Conservation (phyloP, 2,797 vertebrate genomes). For the Loriculus beryllinus region DNA sequence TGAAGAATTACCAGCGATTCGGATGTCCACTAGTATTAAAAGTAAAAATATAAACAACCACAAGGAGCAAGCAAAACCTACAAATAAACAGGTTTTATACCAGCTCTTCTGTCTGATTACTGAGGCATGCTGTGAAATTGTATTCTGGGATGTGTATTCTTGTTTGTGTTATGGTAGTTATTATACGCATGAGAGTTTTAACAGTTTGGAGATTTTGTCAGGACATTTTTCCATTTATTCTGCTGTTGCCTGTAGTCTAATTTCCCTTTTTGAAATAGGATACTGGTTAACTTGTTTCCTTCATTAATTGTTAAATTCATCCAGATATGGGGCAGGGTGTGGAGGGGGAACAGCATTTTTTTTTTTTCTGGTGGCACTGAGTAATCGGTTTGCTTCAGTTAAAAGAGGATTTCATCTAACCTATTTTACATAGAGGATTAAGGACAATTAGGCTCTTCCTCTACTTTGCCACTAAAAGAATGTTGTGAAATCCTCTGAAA, state of each 20-base stretch:
- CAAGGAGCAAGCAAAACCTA: background rate
- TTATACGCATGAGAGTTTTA: background rate
- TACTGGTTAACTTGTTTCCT: background rate
- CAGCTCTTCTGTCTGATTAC: background rate
- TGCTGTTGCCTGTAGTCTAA: background rate
- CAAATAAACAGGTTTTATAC: background rate
- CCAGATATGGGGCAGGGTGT: background rate
- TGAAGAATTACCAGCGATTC: background rate
- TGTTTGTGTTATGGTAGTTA: background rate
- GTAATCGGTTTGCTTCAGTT: constrained; percentile 67
- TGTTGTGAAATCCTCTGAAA: constrained; percentile 59
- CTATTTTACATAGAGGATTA: constrained; percentile 79
- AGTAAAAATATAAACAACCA: background rate
- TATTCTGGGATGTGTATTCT: background rate
- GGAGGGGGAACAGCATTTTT: background rate
- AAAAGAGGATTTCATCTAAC: constrained; percentile 79
- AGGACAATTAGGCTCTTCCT: constrained; percentile 66
- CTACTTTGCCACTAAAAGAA: constrained; percentile 24
- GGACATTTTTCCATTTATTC: background rate
- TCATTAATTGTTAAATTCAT: constrained; percentile 12
- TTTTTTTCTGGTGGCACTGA: constrained; percentile 2
- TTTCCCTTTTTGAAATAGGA: background rate
- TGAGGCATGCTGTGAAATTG: background rate
- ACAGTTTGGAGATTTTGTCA: background rate
- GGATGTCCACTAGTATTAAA: background rate